phyloP scores from a whole-genome alignment of 1,140 invertebrate genomes.

The Rhagoletis zephyria region DNA sequence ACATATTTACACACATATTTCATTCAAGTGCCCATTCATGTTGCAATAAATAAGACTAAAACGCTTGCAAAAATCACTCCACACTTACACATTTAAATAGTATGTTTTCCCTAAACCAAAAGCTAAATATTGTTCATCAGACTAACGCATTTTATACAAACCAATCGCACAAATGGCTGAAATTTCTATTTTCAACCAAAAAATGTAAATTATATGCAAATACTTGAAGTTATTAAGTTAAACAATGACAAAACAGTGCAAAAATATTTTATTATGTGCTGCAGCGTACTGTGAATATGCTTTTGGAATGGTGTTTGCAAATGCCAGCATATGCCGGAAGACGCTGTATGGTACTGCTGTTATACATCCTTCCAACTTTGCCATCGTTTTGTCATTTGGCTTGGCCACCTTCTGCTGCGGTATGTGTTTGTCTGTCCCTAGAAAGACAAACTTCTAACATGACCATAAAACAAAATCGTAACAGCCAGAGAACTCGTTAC shows the following conservation, averaged over 20 bases:
- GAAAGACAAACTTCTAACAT: not conserved
- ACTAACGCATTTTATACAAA: not conserved
- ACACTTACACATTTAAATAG: too few species aligned
- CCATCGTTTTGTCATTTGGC: not conserved
- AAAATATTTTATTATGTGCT: not conserved
- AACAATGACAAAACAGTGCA: not conserved
- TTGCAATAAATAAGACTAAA: too few species aligned
- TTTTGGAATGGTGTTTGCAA: not conserved
- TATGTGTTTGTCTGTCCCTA: too few species aligned
- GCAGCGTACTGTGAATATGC: not conserved
- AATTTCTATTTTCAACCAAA: not conserved
- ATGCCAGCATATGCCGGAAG: not conserved
- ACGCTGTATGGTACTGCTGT: not conserved
- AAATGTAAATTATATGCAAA: not conserved
- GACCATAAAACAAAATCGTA: not conserved
- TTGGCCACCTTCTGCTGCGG: too few species aligned
- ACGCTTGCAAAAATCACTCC: too few species aligned
- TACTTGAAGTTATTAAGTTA: not conserved
- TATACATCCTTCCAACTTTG: not conserved
- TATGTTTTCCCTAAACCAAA: too few species aligned
- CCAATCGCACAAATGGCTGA: not conserved
- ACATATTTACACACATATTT: too few species aligned
- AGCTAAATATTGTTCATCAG: too few species aligned
- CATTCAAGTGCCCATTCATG: too few species aligned
- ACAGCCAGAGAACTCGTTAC: not conserved